Base-by-base conservation (phyloP, 1,140 invertebrate species). In the Platyura marginata region DNA sequence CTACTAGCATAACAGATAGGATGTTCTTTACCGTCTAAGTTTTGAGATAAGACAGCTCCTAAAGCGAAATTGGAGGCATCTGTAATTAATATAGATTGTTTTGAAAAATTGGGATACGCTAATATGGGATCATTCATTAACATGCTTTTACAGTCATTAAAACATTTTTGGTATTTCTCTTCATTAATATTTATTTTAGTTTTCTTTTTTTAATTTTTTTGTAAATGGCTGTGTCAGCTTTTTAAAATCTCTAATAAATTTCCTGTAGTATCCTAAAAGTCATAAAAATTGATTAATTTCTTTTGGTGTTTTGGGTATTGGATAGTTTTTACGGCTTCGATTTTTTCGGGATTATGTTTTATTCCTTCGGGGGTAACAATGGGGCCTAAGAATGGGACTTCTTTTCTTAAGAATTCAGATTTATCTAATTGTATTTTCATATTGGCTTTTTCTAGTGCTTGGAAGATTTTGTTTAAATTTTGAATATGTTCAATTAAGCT, bases 261-360 rank as follows among this genome's bases (percentile, higher is more conserved):
- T 49, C n/a, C 63, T 21, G 43, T 67, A 68, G 46, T 65, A 67
- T 8, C 57, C 54, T 5, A 42, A 42, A 10, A 67, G 46, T n/a
- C 65, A 66, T 38, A 69, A 39, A 48, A 68, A 69, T 40, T 46
- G 41, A 54, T 57, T 58, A 15, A 66, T 46, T 21, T 64, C 48
- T 40, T 61, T 59, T 5, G 40, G 3, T 37, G 48, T 60, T 46
- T 49, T 61, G n/a, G 65, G 60, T 40, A n/a, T 5, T 8, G 21
- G 3, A 13, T 25, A 25, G 19, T 20, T 40, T 40, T 22, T 29
- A n/a, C n/a, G n/a, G n/a, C n/a, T n/a, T n/a, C n/a, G n/a, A n/a
- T n/a, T n/a, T n/a, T n/a, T n/a, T n/a, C 21, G 9, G 39, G 39
- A 40, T 40, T 21, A 3, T n/a, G 8, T 3, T 23, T 40, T 15